A percentile compares a stretch with the other conserved stretches of the same genome.
Conservation (phyloP, 2,113 vertebrate species). For the Thinocorus orbignyianus region DNA sequence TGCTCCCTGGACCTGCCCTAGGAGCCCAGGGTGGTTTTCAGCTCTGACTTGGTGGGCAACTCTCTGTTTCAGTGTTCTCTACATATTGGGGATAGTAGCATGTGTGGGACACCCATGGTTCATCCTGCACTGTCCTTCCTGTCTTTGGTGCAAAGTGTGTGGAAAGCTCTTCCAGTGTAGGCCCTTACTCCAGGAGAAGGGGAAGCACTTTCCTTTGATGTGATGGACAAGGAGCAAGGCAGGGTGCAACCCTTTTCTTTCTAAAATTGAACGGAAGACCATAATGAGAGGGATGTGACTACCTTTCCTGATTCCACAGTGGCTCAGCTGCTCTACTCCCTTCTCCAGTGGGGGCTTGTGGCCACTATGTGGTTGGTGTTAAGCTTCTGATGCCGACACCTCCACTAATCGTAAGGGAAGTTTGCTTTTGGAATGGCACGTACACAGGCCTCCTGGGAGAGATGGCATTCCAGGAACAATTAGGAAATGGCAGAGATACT, state of each 20-base stretch:
- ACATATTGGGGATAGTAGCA: background rate
- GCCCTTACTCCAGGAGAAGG: background rate
- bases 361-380: background rate
- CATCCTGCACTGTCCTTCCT: background rate
- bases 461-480: slow-evolving; percentile 16
- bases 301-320: background rate
- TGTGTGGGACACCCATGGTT: rapidly evolving
- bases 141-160: background rate
- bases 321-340: background rate
- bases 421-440: slow-evolving; percentile 5
- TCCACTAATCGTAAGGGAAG: slow-evolving; percentile 7
- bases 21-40: background rate
- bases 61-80: background rate
- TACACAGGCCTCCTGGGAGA: background rate
- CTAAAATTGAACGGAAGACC: background rate
- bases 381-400: background rate
- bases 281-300: background rate
- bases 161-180: background rate
- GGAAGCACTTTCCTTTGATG: background rate
- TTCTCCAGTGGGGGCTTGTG: background rate
- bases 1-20: background rate
- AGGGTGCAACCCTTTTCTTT: background rate
- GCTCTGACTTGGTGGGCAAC: background rate
- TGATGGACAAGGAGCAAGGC: background rate
- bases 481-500: slow-evolving; percentile 7